Evolutionary conservation across 2,888 invertebrate genomes (phyloP), one percentile per base, ranked within the genome.

Genomic region (Pyrrhia umbra): DNA sequence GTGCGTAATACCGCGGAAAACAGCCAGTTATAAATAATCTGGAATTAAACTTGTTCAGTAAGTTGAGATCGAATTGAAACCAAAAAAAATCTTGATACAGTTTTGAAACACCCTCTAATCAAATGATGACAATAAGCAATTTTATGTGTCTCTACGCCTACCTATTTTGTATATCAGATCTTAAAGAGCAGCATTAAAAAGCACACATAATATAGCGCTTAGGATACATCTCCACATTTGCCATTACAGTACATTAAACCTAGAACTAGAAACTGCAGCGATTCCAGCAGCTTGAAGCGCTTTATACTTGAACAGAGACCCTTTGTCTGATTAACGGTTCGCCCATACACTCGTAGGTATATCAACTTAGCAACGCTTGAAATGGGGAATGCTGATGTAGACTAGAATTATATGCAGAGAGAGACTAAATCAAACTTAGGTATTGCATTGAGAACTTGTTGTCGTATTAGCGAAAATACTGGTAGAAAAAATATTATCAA

Each of bases 321-420:
- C 68, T 71, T 71, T 71, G 71, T 73, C 71, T 73, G 57, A 71
- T 71, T 71, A 71, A 50, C 68, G 57, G 50, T 18, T 47, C 50
- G 27, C 23, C 52, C 54, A 45, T 49, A 10, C 34, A 34, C 34
- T n/a, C 34, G 34, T 20, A 21, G 9, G 16, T 46, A 46, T 47
- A 21, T 23, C 34, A 54, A 59, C 49, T 45, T 54, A 50, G 60
- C 21, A 37, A 10, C 21, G 62, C n/a, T 37, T 16, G 55, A 30
- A 54, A 50, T 54, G 49, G 16, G 6, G 23, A 20, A 39, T 27
- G 43, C 62, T 67, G 51, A 42, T 51, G 20, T 21, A 21, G 21
- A 40, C n/a, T 37, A 2, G 25, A 49, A 52, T 65, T 71, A 54
- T 50, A 58, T 51, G 52, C 30, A 18, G 2, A 68, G 15, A 18